phyloP scores from a whole-genome alignment of 1,140 invertebrate genomes.

The Stegodyphus mimosarum region DNA sequence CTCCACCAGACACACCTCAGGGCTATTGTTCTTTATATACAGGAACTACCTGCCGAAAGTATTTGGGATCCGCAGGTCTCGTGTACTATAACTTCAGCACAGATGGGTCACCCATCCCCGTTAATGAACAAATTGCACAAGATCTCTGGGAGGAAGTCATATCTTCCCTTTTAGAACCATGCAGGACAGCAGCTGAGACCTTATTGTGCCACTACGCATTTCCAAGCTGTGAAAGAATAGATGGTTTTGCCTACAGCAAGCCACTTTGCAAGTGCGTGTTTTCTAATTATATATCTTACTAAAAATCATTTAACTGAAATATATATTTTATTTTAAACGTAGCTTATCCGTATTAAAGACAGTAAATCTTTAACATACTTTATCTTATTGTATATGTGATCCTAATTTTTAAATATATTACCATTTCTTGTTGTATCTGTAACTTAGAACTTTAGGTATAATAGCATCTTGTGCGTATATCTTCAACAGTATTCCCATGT shows the following conservation, averaged over 20 bases:
- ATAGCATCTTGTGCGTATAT: too few species aligned
- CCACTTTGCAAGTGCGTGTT: constrained; percentile 72
- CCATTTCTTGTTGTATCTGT: too few species aligned
- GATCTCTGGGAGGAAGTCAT: constrained; percentile 89
- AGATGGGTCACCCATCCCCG: constrained; percentile 74
- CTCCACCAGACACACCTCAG: constrained; percentile 39
- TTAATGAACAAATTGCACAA: constrained; percentile 84
- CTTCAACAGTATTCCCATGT: too few species aligned
- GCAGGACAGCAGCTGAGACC: constrained; percentile 85
- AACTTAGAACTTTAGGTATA: too few species aligned
- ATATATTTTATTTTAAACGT: neutral
- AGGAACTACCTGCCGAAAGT: constrained; percentile 86
- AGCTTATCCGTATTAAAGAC: too few species aligned
- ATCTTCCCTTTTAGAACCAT: constrained; percentile 80
- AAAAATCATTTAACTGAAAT: neutral
- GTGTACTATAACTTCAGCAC: constrained; percentile 82
- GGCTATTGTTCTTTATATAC: constrained; percentile 89
- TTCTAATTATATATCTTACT: too few species aligned
- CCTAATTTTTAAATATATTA: too few species aligned
- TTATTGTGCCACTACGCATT: constrained; percentile 92
- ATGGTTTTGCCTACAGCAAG: constrained; percentile 65
- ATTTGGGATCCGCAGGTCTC: constrained; percentile 76
- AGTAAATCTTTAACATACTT: too few species aligned
- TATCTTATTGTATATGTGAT: too few species aligned
- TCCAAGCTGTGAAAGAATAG: constrained; percentile 81